Percentiles rank a stretch among this genome's conserved stretches.
These are phyloP conservation scores for Heliconius eleuchia DNA, from an alignment of 1,140 invertebrate genomes.

Conservation along the genomic window DNA sequence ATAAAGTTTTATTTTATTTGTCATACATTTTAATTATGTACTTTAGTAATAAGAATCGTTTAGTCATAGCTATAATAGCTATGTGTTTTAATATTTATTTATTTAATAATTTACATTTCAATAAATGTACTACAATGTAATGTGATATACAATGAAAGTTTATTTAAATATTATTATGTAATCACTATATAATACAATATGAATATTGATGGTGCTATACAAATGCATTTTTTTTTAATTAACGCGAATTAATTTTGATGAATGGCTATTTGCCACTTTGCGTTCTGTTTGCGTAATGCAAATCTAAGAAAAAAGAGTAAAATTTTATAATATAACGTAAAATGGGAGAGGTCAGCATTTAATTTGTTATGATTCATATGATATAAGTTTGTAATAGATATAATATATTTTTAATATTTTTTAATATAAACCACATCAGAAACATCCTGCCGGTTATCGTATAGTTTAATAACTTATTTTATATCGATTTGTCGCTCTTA, in stretches of 20 bases:
- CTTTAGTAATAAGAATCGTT: background rate
- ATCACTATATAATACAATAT: background rate
- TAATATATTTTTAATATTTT: too few relatives aligned
- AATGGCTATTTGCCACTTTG: too few relatives aligned
- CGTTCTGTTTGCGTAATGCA: background rate
- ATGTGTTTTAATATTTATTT: background rate
- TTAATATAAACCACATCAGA: too few relatives aligned
- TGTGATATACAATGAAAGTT: background rate
- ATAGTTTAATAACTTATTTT: too few relatives aligned
- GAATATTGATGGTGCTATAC: background rate
- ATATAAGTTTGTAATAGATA: too few relatives aligned
- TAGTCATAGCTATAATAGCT: background rate
- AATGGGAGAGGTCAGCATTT: too few relatives aligned
- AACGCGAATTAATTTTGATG: background rate
- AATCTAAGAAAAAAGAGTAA: background rate
- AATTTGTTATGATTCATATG: too few relatives aligned
- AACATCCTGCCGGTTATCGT: too few relatives aligned
- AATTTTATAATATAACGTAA: too few relatives aligned
- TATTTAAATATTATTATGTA: background rate
- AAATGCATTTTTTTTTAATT: background rate
- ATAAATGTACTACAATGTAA: background rate
- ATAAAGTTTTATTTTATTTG: background rate
- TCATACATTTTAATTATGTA: background rate
- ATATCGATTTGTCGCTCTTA: background rate
- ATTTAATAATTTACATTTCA: background rate